Evolutionary conservation across 2,797 vertebrate genomes (phyloP).

Genomic region (Mionectes olivaceus): DNA sequence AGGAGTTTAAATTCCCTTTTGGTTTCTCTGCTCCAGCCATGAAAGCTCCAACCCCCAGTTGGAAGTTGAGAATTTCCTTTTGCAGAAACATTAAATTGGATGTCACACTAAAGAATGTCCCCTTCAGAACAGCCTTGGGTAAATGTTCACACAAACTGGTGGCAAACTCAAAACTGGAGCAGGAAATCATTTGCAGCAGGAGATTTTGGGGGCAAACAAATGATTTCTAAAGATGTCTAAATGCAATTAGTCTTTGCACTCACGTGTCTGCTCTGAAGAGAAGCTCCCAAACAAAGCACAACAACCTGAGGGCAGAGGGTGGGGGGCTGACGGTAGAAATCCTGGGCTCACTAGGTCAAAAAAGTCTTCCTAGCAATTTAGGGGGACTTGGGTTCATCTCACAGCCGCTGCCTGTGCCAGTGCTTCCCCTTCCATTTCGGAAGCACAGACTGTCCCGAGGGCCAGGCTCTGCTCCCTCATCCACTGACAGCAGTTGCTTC

Average conservation of each 20-base stretch:
- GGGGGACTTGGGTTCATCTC: background rate
- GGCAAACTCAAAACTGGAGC: background rate
- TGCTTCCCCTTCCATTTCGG: background rate
- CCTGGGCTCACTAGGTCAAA: background rate
- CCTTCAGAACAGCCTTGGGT: background rate
- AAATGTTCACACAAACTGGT: background rate
- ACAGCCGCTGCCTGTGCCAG: background rate
- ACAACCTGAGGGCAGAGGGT: background rate
- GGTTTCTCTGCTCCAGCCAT: background rate
- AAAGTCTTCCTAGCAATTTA: background rate
- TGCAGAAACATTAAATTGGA: background rate
- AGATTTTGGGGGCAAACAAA: background rate
- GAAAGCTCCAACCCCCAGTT: background rate
- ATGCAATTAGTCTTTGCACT: background rate
- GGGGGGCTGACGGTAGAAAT: background rate
- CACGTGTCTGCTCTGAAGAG: background rate
- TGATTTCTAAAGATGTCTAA: background rate
- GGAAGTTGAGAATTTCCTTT: background rate
- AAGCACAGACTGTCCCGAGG: background rate
- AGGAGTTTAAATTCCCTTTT: background rate
- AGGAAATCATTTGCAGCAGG: background rate
- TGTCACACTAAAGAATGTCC: background rate
- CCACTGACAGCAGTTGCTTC: background rate
- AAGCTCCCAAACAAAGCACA: background rate
- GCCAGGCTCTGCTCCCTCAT: background rate